These are phyloP conservation scores for Rafetus swinhoei DNA, from an alignment of 2,113 vertebrate genomes.

Conservation along the genomic window DNA sequence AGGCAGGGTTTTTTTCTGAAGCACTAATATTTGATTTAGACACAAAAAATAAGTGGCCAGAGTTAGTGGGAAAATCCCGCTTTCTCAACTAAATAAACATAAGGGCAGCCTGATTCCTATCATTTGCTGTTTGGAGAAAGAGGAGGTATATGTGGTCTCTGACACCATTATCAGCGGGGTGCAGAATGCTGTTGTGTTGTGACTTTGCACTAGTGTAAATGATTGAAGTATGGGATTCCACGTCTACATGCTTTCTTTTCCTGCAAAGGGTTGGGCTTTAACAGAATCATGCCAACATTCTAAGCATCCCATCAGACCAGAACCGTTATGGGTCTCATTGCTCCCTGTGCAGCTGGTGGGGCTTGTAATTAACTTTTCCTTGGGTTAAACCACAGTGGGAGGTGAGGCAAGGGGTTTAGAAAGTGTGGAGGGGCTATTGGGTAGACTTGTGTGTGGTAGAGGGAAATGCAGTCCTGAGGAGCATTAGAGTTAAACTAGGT, in stretches of 20 bases:
- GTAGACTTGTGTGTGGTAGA: too few relatives aligned
- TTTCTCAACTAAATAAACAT: background rate
- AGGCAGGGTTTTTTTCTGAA: too few relatives aligned
- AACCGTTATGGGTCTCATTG: too few relatives aligned
- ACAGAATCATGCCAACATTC: background rate
- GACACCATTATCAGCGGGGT: background rate
- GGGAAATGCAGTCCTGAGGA: background rate
- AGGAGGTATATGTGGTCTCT: background rate
- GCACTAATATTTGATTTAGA: too few relatives aligned
- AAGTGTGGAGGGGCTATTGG: too few relatives aligned
- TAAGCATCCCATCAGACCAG: background rate
- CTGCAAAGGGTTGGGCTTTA: background rate
- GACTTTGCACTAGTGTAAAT: background rate
- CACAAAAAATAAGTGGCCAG: background rate
- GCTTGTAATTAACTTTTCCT: background rate
- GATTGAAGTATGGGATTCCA: background rate
- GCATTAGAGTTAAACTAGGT: background rate
- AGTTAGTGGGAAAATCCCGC: background rate
- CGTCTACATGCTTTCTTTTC: background rate
- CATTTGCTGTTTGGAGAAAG: background rate
- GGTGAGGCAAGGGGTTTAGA: background rate
- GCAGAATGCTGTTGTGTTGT: background rate
- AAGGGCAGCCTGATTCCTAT: background rate
- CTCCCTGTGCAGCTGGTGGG: background rate
- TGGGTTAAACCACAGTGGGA: background rate